phyloP scores from a whole-genome alignment of 2,113 vertebrate species.

The Murina feae region DNA sequence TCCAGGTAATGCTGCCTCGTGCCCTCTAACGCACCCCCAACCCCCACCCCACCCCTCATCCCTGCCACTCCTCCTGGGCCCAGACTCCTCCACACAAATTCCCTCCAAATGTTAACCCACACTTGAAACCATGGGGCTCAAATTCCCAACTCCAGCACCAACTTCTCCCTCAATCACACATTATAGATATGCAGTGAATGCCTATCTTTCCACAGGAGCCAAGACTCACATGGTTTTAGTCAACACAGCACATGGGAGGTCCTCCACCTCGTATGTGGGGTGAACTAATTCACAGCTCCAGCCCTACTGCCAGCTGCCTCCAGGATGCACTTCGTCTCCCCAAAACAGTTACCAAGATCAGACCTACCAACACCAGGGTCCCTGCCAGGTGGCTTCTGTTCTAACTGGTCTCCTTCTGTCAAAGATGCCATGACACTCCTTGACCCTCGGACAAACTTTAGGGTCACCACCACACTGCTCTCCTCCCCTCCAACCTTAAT shows the following conservation, averaged over 20 bases:
- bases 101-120: background rate
- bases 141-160: background rate
- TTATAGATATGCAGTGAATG: background rate
- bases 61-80: background rate
- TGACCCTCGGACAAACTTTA: background rate
- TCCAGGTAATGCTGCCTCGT: fast-evolving
- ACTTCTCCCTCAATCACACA: background rate
- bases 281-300: background rate
- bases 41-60: no score
- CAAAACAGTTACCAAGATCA: background rate
- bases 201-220: background rate
- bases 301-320: background rate
- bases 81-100: background rate
- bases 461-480: background rate
- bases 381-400: background rate
- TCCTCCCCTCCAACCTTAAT: background rate
- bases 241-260: background rate
- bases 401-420: background rate
- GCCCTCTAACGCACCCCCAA: background rate
- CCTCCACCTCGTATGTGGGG: fast-evolving
- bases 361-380: background rate
- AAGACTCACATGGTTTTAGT: background rate
- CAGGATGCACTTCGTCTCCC: background rate
- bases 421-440: background rate
- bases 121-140: background rate